Conservation (phyloP, 2,113 vertebrate species). For the Pao palembangensis region DNA sequence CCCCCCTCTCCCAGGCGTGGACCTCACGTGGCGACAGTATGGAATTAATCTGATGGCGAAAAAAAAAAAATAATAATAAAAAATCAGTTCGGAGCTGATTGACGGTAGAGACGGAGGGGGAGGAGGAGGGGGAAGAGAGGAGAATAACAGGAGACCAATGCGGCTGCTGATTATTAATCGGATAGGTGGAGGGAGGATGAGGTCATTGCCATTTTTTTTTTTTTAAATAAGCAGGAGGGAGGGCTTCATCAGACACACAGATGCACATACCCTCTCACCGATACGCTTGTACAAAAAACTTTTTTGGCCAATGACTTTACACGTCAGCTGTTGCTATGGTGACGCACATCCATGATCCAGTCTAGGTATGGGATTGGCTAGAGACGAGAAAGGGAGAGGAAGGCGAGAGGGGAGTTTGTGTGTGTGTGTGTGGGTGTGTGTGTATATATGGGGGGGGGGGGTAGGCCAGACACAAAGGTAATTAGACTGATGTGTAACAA, state of each 20-base stretch:
- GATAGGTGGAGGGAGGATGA: conserved; percentile 58
- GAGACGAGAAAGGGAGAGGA: conserved; percentile 46
- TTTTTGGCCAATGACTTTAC: conserved; percentile 66
- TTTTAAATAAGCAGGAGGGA: conserved; percentile 46
- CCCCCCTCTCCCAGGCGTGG: conserved; percentile 10
- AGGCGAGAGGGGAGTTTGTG: conserved; percentile 36
- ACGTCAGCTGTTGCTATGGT: conserved; percentile 81
- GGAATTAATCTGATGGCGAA: conserved; percentile 56
- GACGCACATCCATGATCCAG: conserved; percentile 64
- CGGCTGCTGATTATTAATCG: conserved; percentile 44
- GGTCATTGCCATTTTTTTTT: conserved; percentile 48
- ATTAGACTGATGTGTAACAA: conserved; percentile 57
- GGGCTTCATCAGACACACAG: conserved; percentile 63
- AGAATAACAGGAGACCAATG: conserved; percentile 30
- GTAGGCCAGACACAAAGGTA: conserved; percentile 53
- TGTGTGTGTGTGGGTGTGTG: no score
- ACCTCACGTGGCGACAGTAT: conserved; percentile 36
- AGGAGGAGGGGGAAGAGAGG: background rate
- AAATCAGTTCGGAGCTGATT: conserved; percentile 57
- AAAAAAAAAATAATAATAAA: no score
- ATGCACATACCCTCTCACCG: conserved; percentile 40
- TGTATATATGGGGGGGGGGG: no score
- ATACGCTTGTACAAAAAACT: conserved; percentile 53
- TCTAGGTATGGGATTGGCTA: conserved; percentile 60
- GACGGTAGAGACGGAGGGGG: conserved; percentile 26